These are phyloP conservation scores for Caenorhabditis sp. DNA, from an alignment of 2,888 invertebrate species.

Conservation along the genomic window DNA sequence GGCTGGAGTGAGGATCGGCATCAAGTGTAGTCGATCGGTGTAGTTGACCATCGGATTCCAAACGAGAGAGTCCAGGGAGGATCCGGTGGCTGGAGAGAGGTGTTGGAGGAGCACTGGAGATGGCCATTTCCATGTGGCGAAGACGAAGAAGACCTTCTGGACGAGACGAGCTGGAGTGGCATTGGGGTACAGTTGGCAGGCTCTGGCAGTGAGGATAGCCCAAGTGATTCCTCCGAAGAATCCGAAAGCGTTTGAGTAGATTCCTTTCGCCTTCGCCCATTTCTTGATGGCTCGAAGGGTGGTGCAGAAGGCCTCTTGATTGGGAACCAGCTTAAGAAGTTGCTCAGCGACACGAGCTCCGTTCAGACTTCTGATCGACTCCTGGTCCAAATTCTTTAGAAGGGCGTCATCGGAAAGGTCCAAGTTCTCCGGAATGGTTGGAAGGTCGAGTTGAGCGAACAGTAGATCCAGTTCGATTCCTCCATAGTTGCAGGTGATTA, in stretches of 20 bases:
- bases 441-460: constrained; percentile 94
- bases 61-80: constrained; percentile 84
- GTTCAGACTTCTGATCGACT: constrained; percentile 88
- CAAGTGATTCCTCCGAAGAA: constrained; percentile 96
- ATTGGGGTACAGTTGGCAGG: constrained; percentile 98
- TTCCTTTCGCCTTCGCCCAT: constrained; percentile 85
- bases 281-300: constrained; percentile 95
- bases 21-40: constrained; percentile 85
- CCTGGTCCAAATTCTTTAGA: constrained; percentile 95
- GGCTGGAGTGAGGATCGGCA: constrained; percentile 98
- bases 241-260: constrained; percentile 97
- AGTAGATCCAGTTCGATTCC: constrained; percentile 97
- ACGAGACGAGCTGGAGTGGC: constrained; percentile 95
- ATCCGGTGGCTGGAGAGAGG: background rate
- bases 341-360: constrained; percentile 98
- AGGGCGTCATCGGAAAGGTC: constrained; percentile 93
- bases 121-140: constrained; percentile 90
- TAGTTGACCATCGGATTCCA: constrained; percentile 90
- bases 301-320: constrained; percentile 94
- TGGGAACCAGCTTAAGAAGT: constrained; percentile 93
- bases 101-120: constrained; percentile 91
- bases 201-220: constrained; percentile 99
- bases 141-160: constrained; percentile 98
- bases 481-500: constrained; percentile 98
- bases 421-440: constrained; percentile 90